Conservation (phyloP, 2,113 vertebrate species). For the Equus quagga region DNA sequence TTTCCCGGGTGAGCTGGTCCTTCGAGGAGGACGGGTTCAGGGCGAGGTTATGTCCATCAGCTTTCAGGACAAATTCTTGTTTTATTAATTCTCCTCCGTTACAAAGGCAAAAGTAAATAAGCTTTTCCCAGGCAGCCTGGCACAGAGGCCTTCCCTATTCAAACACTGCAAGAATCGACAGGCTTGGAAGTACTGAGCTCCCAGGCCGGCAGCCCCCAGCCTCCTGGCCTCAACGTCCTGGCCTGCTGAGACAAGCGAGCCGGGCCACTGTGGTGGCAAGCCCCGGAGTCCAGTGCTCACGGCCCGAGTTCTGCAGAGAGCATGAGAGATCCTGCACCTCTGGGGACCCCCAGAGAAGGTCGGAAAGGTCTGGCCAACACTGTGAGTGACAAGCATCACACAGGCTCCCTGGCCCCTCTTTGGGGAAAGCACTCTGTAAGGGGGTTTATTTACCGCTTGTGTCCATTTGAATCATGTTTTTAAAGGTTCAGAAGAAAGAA, state of each 20-base stretch:
- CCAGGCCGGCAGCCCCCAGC: background rate
- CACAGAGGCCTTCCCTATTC: background rate
- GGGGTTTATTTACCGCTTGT: background rate
- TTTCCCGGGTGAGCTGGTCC: conserved; percentile 16
- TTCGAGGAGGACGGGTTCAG: conserved; percentile 55
- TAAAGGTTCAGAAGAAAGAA: background rate
- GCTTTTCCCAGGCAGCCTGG: conserved; percentile 23
- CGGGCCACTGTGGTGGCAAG: background rate
- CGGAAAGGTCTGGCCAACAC: background rate
- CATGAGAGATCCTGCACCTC: background rate
- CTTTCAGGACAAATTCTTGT: conserved; percentile 59
- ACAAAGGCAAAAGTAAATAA: conserved; percentile 68
- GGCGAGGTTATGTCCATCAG: conserved; percentile 33
- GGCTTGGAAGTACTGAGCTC: background rate
- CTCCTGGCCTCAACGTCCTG: background rate
- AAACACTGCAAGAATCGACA: background rate
- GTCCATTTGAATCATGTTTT: background rate
- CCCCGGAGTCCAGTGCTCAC: background rate
- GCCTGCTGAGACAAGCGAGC: background rate
- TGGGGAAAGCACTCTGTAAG: background rate
- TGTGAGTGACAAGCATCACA: background rate
- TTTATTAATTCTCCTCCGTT: conserved; percentile 69
- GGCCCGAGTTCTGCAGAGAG: background rate
- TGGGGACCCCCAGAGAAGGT: background rate
- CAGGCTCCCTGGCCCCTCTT: background rate